Evolutionary conservation across 2,797 vertebrate species (phyloP).

Genomic region (Synanceia verrucosa): DNA sequence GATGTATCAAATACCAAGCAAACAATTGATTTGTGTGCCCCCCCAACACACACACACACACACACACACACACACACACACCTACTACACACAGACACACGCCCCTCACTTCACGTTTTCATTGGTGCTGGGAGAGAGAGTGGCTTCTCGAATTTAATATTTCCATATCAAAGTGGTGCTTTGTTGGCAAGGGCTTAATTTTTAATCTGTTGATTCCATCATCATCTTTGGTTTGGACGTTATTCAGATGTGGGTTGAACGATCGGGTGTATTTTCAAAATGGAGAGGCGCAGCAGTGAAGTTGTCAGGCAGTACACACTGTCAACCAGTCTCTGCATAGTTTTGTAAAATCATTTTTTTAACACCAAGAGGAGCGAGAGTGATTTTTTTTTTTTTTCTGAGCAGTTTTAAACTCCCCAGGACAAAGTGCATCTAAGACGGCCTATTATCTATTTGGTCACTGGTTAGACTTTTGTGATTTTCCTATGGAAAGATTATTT

Average conservation of each 20-base stretch:
- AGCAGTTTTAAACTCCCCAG: constrained; percentile 58
- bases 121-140: constrained; percentile 11
- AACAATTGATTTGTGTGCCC: constrained; percentile 72
- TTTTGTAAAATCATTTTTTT: constrained; percentile 62
- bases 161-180: constrained; percentile 73
- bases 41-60: constrained; percentile 34
- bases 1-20: constrained; percentile 63
- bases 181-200: constrained; percentile 67
- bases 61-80: constrained; percentile 47
- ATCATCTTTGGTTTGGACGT: constrained; percentile 45
- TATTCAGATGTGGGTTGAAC: constrained; percentile 48
- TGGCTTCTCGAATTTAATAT: constrained; percentile 66
- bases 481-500: constrained; percentile 96
- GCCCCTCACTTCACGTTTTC: constrained; percentile 31
- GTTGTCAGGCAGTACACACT: constrained; percentile 14
- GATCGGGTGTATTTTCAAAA: constrained; percentile 34
- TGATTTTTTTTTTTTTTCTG: constrained; percentile 25
- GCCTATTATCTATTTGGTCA: constrained; percentile 94
- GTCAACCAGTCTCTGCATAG: constrained; percentile 24
- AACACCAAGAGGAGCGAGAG: constrained; percentile 31
- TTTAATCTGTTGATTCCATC: constrained; percentile 74
- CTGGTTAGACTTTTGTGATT: constrained; percentile 96
- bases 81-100: constrained; percentile 19
- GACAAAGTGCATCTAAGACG: constrained; percentile 84
- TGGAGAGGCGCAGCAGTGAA: constrained; percentile 10